These are phyloP conservation scores for Morelia viridis DNA, from an alignment of 2,797 vertebrate species.

Conservation along the genomic window DNA sequence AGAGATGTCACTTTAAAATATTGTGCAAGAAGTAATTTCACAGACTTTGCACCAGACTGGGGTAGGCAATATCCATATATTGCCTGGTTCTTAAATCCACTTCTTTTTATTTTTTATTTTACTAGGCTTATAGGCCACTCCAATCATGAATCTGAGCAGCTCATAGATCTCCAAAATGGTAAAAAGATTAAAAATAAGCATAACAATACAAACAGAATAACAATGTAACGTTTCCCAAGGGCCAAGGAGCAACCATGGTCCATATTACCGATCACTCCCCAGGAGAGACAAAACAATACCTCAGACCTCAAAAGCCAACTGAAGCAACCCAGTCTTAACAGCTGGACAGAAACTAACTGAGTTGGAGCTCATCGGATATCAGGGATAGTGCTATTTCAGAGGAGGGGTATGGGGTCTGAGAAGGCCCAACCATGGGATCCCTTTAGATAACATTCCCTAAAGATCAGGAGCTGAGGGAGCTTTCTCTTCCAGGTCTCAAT, in stretches of 20 bases:
- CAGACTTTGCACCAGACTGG: not conserved
- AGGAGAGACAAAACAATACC: not conserved
- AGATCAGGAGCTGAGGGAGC: no score
- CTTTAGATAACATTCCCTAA: not conserved
- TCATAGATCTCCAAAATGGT: not conserved
- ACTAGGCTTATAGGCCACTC: not conserved
- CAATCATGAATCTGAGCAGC: not conserved
- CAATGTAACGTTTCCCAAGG: not conserved
- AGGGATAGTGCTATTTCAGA: no score
- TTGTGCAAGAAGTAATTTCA: constrained; percentile 16
- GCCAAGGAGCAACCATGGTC: not conserved
- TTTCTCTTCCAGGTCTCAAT: no score
- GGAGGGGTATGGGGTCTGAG: no score
- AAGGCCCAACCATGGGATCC: not conserved
- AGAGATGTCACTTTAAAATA: constrained; percentile 40
- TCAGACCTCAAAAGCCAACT: not conserved
- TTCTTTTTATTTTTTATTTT: not conserved
- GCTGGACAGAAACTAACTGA: no score
- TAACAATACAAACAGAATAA: not conserved
- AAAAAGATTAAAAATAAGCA: not conserved
- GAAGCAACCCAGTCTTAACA: not conserved
- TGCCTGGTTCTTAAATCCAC: not conserved
- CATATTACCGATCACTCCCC: not conserved
- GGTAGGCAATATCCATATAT: not conserved
- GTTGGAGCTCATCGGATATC: no score